phyloP scores from a whole-genome alignment of 1,140 invertebrate species.

The Streblospio benedicti region DNA sequence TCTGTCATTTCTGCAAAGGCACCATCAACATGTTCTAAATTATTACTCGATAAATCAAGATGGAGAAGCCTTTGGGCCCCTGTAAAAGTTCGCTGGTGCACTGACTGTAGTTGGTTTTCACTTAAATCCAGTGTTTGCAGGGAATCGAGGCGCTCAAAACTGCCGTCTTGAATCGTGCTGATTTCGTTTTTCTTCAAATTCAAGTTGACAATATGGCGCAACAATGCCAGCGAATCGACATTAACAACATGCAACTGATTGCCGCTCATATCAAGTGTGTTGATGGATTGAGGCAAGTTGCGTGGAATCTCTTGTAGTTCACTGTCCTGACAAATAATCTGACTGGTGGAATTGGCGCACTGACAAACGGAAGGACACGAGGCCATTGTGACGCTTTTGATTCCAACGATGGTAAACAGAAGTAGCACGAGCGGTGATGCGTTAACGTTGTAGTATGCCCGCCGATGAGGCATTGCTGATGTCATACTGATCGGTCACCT shows the following conservation, averaged over 20 bases:
- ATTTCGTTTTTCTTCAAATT: conserved; percentile 26
- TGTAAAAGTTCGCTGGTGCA: conserved; percentile 49
- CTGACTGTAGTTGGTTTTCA: conserved; percentile 53
- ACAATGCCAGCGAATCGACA: neutral
- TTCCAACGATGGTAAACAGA: neutral
- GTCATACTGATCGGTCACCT: no score
- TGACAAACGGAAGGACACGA: conserved; percentile 3
- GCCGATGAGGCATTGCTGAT: no score
- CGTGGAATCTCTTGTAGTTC: conserved; percentile 10
- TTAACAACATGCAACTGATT: conserved; percentile 8
- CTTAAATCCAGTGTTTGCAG: conserved; percentile 54
- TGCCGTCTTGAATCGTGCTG: conserved; percentile 25
- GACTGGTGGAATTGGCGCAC: conserved; percentile 7
- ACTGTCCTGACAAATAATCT: neutral
- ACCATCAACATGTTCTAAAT: conserved; percentile 37
- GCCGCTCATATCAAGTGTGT: conserved; percentile 9
- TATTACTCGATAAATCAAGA: conserved; percentile 45
- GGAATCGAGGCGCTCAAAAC: conserved; percentile 28
- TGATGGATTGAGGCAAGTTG: conserved; percentile 1
- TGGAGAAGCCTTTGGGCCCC: conserved; percentile 31
- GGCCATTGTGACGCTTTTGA: neutral
- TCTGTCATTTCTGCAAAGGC: conserved; percentile 44
- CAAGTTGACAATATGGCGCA: conserved; percentile 13
- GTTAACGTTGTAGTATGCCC: neutral
- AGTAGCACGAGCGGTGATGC: neutral